Base-by-base conservation (phyloP, 2,888 invertebrate genomes). In the Epinotia bilunana region DNA sequence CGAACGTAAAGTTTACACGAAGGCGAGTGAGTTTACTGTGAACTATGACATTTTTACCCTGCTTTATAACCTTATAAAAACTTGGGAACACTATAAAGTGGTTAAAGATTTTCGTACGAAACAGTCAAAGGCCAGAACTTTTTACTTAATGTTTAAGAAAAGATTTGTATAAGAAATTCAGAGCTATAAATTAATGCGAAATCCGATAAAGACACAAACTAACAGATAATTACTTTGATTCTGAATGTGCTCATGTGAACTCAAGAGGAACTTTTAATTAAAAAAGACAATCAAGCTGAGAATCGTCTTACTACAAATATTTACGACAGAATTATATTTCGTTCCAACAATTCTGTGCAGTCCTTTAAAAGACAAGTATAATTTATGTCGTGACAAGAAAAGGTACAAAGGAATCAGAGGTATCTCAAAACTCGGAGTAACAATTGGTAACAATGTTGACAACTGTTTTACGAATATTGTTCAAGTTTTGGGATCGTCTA, bases 1-100 rank as follows among this genome's bases (percentile, higher is more conserved):
- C 72, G 61, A 67, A 75, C 71, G 74, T 75, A 76, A 76, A 76
- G 65, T 74, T 74, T 74, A 73, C 71, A 60, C 69, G 23, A 65
- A 67, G 57, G 46, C 72, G 58, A 55, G 39, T 12, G 70, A 71
- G 64, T 75, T 75, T 72, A 67, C 67, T 75, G 61, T 53, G 58
- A 74, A 70, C 70, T 65, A 71, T 71, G 72, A 72, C 71, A 72
- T 75, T 75, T 75, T 75, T 65, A 72, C 62, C 67, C 67, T 71
- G 23, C 20, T 46, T 70, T 64, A 65, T 65, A 65, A 65, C 70
- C 58, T 53, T 43, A 43, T 74, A 74, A 64, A 53, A 70, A 70
- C 58, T 65, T 71, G 49, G 16, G 16, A 62, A 61, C n/a, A 60
- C 71, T 63, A 60, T 57, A 23, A 53, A 71, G 49, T 23, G 60